A percentile compares a stretch with the other conserved stretches of the same genome.
These are phyloP conservation scores for Oscheius myriophilus DNA, from an alignment of 2,888 invertebrate genomes.

Conservation along the genomic window DNA sequence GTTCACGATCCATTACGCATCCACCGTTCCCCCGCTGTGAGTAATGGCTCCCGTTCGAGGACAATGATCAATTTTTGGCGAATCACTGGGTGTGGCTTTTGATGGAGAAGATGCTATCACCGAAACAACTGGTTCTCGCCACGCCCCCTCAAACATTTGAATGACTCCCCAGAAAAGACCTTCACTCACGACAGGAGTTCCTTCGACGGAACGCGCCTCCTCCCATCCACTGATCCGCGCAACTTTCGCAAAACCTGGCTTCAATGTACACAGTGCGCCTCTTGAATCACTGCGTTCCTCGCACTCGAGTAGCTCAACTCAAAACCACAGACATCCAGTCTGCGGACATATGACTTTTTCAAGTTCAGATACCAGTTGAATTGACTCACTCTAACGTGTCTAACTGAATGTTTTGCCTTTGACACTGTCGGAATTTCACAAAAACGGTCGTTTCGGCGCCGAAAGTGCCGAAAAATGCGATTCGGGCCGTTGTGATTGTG, in stretches of 20 bases:
- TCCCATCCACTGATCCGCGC: too few species aligned
- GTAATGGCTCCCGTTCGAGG: too few species aligned
- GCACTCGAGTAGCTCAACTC: constrained; percentile 12
- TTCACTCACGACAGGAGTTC: constrained; percentile 3
- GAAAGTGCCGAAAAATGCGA: constrained; percentile 7
- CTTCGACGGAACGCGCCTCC: neutral
- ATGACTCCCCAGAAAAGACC: neutral
- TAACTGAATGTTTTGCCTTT: too few species aligned
- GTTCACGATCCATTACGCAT: too few species aligned
- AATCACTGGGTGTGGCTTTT: constrained; percentile 18
- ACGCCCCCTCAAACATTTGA: constrained; percentile 26
- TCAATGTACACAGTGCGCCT: constrained; percentile 22
- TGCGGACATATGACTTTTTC: too few species aligned
- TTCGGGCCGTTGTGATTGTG: constrained; percentile 20
- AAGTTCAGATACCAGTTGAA: too few species aligned
- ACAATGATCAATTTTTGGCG: too few species aligned
- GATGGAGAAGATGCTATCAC: constrained; percentile 23
- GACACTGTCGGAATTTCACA: neutral
- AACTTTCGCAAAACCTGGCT: neutral
- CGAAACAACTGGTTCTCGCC: constrained; percentile 27
- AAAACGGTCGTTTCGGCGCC: neutral
- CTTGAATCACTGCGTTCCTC: constrained; percentile 23
- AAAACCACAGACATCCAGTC: too few species aligned
- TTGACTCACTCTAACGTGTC: too few species aligned
- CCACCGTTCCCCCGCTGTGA: too few species aligned